Evolutionary conservation across 1,140 invertebrate genomes (phyloP), one percentile per base, ranked within the genome.

Genomic region (Drosophila pruinosa): DNA sequence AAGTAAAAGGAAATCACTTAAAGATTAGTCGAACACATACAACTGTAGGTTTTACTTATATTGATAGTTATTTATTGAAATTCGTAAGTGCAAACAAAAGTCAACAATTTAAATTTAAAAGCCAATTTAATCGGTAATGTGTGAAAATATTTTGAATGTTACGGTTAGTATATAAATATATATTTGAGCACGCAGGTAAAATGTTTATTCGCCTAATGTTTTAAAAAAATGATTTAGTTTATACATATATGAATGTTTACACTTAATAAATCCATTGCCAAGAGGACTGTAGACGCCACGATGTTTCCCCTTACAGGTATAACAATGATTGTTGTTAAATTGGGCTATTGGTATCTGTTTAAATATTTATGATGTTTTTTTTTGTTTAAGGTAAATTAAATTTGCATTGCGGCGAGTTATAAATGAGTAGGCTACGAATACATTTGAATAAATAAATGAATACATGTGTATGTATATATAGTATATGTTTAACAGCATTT

Each of bases 121-220:
- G 10, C 45, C 22, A 41, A 22, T 28, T 7, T 43, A 17, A 43
- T 6, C 26, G 26, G 19, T 34, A 3, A 58, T 64, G 17, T 45
- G 6, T 52, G 36, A 19, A 58, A n/a, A 21, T 39, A 48, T 53
- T 38, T 38, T 48, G 39, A 10, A 50, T 26, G 12, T 36, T 53
- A 47, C 39, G 53, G 15, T 65, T 65, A 72, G 19, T 61, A 15
- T 21, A 53, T 54, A 26, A 43, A 24, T 50, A 6, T 62, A 31
- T 57, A 72, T 50, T 72, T 72, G 69, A 72, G 69, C 69, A 72
- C 69, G n/a, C 68, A 71, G 61, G 61, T 64, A 24, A 22, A 24
- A 21, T 45, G 24, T 41, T 57, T 19, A 24, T 58, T 36, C 7
- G 39, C 31, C 48, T 69, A 45, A 45, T 38, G 19, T 52, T 43